These are phyloP conservation scores for Acomys russatus DNA, from an alignment of 2,797 vertebrate genomes.

Conservation along the genomic window DNA sequence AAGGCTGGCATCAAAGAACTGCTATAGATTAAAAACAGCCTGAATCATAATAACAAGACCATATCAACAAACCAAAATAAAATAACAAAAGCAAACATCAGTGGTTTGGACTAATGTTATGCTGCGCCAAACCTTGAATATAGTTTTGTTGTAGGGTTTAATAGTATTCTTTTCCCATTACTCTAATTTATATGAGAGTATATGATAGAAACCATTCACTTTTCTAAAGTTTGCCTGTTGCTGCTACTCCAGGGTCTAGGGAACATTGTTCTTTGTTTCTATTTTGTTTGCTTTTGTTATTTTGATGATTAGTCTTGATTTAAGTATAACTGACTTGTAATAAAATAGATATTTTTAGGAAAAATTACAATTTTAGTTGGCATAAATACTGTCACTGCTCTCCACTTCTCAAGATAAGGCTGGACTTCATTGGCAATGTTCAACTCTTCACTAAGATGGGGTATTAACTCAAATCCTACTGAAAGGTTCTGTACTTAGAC, in stretches of 20 bases:
- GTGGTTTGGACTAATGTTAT: too few relatives aligned
- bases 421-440: not conserved
- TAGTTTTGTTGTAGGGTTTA: conserved; percentile 50
- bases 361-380: not conserved
- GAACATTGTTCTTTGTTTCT: too few relatives aligned
- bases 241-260: too few relatives aligned
- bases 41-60: not conserved
- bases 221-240: too few relatives aligned
- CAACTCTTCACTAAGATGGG: not conserved
- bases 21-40: not conserved
- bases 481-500: not conserved
- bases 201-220: conserved; percentile 70
- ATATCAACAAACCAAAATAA: not conserved
- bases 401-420: not conserved
- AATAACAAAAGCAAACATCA: not conserved
- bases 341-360: not conserved
- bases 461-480: not conserved
- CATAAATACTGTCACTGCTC: not conserved
- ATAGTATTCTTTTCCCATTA: conserved; percentile 55
- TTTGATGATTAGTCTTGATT: not conserved
- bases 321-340: not conserved
- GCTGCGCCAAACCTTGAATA: too few relatives aligned
- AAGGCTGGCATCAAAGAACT: not conserved
- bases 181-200: conserved; percentile 56
- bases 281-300: not conserved